Percentiles rank a stretch among this genome's conserved stretches.
These are phyloP conservation scores for Urocyon cinereoargenteus DNA, from an alignment of 2,797 vertebrate species.

Conservation along the genomic window DNA sequence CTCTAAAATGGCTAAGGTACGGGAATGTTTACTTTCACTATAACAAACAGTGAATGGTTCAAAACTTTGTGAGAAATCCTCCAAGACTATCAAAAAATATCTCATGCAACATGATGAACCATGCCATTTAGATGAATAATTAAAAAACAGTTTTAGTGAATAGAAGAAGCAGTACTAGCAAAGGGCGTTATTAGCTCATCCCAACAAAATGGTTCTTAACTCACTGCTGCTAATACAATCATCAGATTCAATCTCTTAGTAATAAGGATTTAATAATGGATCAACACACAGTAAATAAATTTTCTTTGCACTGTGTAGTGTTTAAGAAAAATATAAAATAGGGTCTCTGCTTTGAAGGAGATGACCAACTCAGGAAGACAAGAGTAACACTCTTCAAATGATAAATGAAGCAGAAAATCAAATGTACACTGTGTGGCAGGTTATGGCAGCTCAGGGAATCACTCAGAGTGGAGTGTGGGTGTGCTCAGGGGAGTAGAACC, in stretches of 20 bases:
- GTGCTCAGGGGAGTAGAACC: neutral
- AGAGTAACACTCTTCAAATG: neutral
- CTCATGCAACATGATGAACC: neutral
- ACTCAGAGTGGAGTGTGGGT: neutral
- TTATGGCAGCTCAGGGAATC: neutral
- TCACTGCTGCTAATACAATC: neutral
- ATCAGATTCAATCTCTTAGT: neutral
- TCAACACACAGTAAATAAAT: neutral
- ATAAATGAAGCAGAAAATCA: neutral
- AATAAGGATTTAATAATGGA: neutral
- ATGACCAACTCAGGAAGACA: neutral
- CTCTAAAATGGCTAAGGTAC: neutral
- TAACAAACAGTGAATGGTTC: neutral
- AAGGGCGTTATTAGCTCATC: neutral
- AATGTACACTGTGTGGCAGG: neutral
- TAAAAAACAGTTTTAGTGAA: conserved; percentile 26
- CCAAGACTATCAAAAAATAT: neutral
- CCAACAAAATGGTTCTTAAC: neutral
- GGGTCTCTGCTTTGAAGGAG: neutral
- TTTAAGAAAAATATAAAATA: neutral
- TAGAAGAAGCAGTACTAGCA: neutral
- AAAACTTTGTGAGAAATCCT: conserved; percentile 7
- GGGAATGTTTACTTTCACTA: neutral
- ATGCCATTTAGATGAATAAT: neutral
- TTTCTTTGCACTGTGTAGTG: neutral